These are phyloP conservation scores for Polietes domitor DNA, from an alignment of 2,888 invertebrate species.

Conservation along the genomic window DNA sequence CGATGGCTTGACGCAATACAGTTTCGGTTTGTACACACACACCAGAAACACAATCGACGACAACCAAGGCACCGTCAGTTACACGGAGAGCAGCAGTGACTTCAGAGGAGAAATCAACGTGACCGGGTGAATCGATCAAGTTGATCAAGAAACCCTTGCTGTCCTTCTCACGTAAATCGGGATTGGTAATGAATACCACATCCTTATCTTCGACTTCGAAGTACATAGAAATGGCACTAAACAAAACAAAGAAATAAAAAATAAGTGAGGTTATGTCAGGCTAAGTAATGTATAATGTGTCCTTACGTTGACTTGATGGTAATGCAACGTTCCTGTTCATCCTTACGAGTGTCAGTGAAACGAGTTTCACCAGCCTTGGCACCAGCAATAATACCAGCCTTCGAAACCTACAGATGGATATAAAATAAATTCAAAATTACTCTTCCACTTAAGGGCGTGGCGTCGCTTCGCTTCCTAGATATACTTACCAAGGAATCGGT, in stretches of 20 bases:
- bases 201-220: slow-evolving; percentile 98
- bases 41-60: slow-evolving; percentile 99
- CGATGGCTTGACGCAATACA: slow-evolving; percentile 99
- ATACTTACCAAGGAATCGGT: slow-evolving; percentile 96
- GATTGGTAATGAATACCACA: slow-evolving; percentile 94
- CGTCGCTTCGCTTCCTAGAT: neutral
- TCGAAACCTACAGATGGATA: slow-evolving; percentile 83
- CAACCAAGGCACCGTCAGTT: slow-evolving; percentile 99
- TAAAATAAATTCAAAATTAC: slow-evolving; percentile 16
- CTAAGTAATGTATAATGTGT: neutral
- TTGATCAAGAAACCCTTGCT: slow-evolving; percentile 99
- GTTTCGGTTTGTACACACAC: slow-evolving; percentile 99
- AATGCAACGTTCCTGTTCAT: slow-evolving; percentile 99
- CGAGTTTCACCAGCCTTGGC: slow-evolving; percentile 99
- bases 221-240: slow-evolving; percentile 99
- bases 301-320: slow-evolving; percentile 99
- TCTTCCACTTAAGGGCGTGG: slow-evolving; percentile 44
- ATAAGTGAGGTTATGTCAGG: neutral
- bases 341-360: slow-evolving; percentile 99
- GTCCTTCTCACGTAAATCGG: slow-evolving; percentile 94
- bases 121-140: slow-evolving; percentile 99
- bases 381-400: slow-evolving; percentile 99
- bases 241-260: neutral
- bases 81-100: slow-evolving; percentile 99
- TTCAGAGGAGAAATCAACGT: slow-evolving; percentile 99